Conservation (phyloP, 2,113 vertebrate genomes). For the Chrysemys picta region DNA sequence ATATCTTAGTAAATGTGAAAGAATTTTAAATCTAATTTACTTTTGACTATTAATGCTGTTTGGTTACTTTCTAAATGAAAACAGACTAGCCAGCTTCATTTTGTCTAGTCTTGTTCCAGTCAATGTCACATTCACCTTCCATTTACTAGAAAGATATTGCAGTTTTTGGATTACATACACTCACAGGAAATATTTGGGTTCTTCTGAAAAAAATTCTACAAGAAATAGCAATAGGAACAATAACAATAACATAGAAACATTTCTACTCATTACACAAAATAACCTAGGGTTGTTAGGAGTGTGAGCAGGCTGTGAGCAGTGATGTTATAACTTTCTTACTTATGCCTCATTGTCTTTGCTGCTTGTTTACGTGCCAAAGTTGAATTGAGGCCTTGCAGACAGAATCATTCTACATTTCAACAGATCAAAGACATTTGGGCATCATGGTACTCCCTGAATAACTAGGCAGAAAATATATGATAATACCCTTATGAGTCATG, state of each 20-base stretch:
- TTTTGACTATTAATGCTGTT: neutral
- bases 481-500: neutral
- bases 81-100: neutral
- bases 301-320: neutral
- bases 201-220: neutral
- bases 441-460: neutral
- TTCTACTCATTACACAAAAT: neutral
- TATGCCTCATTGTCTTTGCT: neutral
- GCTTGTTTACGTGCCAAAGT: neutral
- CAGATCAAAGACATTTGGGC: neutral
- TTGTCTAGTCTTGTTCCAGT: fast-evolving
- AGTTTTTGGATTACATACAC: neutral
- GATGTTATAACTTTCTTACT: neutral
- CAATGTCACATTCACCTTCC: neutral
- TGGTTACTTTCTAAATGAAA: neutral
- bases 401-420: neutral
- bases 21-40: neutral
- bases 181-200: neutral
- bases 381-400: neutral
- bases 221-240: neutral
- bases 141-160: neutral
- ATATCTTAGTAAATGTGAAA: neutral
- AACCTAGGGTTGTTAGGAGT: no score
- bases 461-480: neutral
- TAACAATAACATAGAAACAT: neutral